These are phyloP conservation scores for Doryteuthis pealeii DNA, from an alignment of 1,140 invertebrate genomes.

Conservation along the genomic window DNA sequence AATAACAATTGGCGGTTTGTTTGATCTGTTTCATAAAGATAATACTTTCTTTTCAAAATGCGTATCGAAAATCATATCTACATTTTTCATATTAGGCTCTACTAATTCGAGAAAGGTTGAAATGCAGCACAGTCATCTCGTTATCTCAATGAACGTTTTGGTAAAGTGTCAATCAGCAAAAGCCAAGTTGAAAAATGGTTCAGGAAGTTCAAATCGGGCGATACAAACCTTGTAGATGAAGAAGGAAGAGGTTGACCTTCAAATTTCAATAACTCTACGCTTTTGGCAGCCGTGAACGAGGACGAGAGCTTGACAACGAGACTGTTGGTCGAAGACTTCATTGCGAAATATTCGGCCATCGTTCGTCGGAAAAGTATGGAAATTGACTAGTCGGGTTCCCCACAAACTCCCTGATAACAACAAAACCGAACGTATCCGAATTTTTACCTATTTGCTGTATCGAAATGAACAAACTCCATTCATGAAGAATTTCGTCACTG, in stretches of 20 bases:
- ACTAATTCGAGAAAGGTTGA: background rate
- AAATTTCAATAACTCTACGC: background rate
- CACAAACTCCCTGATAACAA: background rate
- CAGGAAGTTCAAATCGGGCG: background rate
- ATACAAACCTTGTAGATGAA: background rate
- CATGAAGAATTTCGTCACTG: background rate
- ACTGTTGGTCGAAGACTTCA: conserved; percentile 14
- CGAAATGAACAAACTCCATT: background rate
- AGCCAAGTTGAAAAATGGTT: background rate
- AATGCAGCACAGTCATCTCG: background rate
- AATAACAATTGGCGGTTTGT: too few relatives aligned
- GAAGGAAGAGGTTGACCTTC: background rate
- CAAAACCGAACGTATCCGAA: conserved; percentile 11
- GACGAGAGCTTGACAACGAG: conserved; percentile 19
- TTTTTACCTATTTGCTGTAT: background rate
- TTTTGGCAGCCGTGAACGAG: background rate
- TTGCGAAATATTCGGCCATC: conserved; percentile 26
- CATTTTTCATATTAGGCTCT: too few relatives aligned
- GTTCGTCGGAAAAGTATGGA: conserved; percentile 15
- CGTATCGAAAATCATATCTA: too few relatives aligned
- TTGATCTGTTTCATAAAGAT: too few relatives aligned
- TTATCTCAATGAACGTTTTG: background rate
- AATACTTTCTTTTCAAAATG: too few relatives aligned
- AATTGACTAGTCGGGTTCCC: background rate
- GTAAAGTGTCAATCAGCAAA: background rate